phyloP scores from a whole-genome alignment of 2,113 vertebrate species.

The Thamnaconus septentrionalis region DNA sequence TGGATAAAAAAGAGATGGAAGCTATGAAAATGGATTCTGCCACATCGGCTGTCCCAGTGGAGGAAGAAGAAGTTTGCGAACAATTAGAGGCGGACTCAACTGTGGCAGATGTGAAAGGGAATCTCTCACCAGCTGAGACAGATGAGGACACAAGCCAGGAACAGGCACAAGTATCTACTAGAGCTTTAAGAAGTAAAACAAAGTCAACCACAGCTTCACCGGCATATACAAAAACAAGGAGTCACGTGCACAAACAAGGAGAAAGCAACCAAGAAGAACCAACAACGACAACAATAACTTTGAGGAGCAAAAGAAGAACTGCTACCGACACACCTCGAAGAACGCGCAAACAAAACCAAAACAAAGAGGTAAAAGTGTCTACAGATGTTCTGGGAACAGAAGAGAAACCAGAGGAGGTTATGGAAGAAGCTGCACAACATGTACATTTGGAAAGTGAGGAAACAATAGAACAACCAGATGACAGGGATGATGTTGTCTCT shows the following conservation, averaged over 20 bases:
- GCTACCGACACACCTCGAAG: no score
- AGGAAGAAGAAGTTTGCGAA: not conserved
- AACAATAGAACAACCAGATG: not conserved
- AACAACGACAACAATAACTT: slow-evolving; percentile 1
- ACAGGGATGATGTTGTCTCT: not conserved
- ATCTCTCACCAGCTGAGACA: not conserved
- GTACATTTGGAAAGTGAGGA: no score
- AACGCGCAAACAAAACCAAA: no score
- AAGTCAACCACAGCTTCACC: slow-evolving; percentile 1
- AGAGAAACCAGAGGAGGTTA: not conserved
- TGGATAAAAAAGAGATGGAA: not conserved
- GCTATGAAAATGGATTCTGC: not conserved
- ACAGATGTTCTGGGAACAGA: not conserved
- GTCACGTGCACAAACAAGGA: slow-evolving; percentile 3
- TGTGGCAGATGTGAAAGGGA: not conserved
- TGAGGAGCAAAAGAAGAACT: slow-evolving; percentile 3
- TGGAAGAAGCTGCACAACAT: not conserved
- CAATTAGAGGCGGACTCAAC: not conserved
- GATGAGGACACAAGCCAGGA: slow-evolving; percentile 1
- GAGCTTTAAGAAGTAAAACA: slow-evolving; percentile 12
- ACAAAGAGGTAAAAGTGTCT: not conserved
- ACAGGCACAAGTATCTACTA: not conserved
- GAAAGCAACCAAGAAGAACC: slow-evolving; percentile 2
- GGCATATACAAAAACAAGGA: slow-evolving; percentile 7
- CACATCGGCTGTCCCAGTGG: not conserved